Evolutionary conservation across 2,888 invertebrate species (phyloP), one percentile per base, ranked within the genome.

Genomic region (Esperia sulphurella): DNA sequence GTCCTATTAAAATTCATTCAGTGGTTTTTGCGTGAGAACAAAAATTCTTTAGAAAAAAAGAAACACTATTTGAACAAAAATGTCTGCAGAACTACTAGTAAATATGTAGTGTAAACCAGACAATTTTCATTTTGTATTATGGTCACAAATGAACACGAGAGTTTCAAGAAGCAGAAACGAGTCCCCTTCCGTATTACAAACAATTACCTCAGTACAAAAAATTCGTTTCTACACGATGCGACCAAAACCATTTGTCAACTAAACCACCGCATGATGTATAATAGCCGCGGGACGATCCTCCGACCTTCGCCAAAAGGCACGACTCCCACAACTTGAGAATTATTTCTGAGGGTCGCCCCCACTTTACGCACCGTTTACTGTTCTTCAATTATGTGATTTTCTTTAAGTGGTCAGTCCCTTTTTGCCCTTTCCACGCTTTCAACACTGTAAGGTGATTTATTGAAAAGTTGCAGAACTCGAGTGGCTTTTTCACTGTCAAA

Each of bases 321-420:
- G 79, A 78, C 75, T 71, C 59, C 59, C 58, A 59, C 58, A 65
- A 65, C 71, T 71, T 67, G 65, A 64, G 68, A 75, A 76, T 78
- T 73, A 75, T 75, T 75, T 73, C 66, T 57, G 59, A 71, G 79
- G 77, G 75, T 65, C 63, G 63, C 68, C 72, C 79, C 76, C 73
- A 75, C 83, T 87, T 87, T 75, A 80, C 87, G 83, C 84, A 69
- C 77, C 86, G 86, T 85, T 88, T 83, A 80, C 82, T 84, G 80
- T 85, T 85, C 87, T 84, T 81, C 88, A 88, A 88, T 87, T 87
- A 86, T 83, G 83, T 84, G 83, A 88, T 86, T 88, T 88, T 84
- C 81, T 84, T 79, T 79, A 86, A 87, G 85, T 85, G 84, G 83
- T 80, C 71, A 77, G 79, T 70, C 75, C 77, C 71, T 78, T 83